phyloP scores from a whole-genome alignment of 2,113 vertebrate genomes.

The Eretmochelys imbricata region DNA sequence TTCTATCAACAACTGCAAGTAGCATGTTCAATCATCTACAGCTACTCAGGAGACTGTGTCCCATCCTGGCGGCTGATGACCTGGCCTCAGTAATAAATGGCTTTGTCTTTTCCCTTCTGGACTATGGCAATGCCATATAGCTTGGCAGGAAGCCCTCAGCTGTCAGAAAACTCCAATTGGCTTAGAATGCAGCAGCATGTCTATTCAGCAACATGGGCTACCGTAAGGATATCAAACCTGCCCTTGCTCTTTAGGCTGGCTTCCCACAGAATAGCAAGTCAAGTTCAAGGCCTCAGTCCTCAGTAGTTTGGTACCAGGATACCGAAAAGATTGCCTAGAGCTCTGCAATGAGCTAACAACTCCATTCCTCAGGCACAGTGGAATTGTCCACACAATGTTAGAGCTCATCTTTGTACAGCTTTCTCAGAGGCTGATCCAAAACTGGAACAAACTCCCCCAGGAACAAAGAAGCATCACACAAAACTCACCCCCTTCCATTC shows the following conservation, averaged over 20 bases:
- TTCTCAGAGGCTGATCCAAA: rapidly evolving
- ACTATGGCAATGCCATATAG: neutral
- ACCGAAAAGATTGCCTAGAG: neutral
- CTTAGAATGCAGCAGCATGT: neutral
- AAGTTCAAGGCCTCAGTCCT: neutral
- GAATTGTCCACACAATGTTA: rapidly evolving
- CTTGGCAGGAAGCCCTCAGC: neutral
- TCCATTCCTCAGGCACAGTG: rapidly evolving
- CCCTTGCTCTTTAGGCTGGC: neutral
- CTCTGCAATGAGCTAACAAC: neutral
- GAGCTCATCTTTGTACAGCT: rapidly evolving
- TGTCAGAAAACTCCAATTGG: neutral
- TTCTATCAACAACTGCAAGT: neutral
- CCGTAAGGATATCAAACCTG: neutral
- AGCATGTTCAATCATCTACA: neutral
- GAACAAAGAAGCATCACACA: neutral
- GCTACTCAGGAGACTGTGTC: neutral
- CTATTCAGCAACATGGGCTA: neutral
- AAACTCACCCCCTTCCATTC: neutral
- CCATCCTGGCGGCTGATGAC: neutral
- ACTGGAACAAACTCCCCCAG: rapidly evolving
- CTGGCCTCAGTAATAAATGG: neutral
- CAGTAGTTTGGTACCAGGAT: neutral
- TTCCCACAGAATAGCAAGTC: neutral
- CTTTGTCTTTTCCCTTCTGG: rapidly evolving